Conservation (phyloP, 2,888 invertebrate species). For the Synergus umbraculus region DNA sequence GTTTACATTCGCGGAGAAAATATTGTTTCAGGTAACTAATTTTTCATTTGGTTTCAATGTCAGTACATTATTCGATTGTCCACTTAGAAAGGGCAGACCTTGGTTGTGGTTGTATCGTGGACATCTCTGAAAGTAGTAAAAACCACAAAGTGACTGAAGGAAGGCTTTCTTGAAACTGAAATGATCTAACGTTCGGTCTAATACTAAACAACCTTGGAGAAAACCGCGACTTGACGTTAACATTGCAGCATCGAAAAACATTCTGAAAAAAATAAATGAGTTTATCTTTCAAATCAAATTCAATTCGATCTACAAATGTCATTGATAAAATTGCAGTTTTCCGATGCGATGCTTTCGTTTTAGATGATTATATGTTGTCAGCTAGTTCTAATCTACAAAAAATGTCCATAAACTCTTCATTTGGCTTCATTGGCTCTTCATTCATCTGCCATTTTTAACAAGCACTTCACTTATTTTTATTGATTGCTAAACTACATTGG, state of each 20-base stretch:
- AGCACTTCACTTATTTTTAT: too few species aligned
- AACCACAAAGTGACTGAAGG: constrained; percentile 69
- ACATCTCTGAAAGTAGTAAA: constrained; percentile 55
- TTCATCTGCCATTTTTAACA: too few species aligned
- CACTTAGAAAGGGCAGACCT: constrained; percentile 69
- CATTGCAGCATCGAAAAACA: constrained; percentile 33
- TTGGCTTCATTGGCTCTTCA: too few species aligned
- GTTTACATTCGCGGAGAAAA: background rate
- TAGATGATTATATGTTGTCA: background rate
- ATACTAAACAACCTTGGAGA: constrained; percentile 65
- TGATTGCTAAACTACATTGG: too few species aligned
- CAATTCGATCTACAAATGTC: background rate
- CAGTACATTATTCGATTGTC: background rate
- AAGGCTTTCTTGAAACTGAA: constrained; percentile 68
- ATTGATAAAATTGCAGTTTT: background rate
- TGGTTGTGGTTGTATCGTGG: constrained; percentile 67
- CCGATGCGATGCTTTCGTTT: too few species aligned
- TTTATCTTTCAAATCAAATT: background rate
- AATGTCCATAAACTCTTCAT: too few species aligned
- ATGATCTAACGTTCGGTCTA: constrained; percentile 57
- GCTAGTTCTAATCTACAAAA: too few species aligned
- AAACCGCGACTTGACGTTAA: constrained; percentile 63
- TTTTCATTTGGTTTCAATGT: background rate
- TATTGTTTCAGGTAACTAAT: background rate
- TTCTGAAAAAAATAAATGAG: background rate